Evolutionary conservation across 1,140 invertebrate species (phyloP), one percentile per base, ranked within the genome.

Genomic region (Cotesia typhae): DNA sequence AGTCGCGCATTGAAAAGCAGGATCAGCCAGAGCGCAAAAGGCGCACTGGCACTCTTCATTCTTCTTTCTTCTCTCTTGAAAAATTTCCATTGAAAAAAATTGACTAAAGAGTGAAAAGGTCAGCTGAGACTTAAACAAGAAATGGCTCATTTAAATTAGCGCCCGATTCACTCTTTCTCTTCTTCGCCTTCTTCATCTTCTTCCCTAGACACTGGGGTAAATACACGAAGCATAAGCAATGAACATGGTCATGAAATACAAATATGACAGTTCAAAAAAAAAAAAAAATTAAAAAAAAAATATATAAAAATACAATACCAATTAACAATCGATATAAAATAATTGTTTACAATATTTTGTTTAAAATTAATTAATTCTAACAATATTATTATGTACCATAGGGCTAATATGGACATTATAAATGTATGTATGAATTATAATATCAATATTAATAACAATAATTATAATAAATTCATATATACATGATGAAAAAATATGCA

Each of bases 181-280:
- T 53, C 47, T 71, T 57, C 67, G 71, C 65, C 59, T 55, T 74
- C 41, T 70, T 76, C 65, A 52, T 64, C 38, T 47, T 65, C 69
- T 77, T 77, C 77, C 78, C 83, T 85, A 84, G 76, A 85, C 84
- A 85, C 84, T 84, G 47, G 76, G 73, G 76, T 35, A 83, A 70
- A 60, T 28, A 82, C 52, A 71, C 41, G 51, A 60, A 65, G 17
- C 60, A 35, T 65, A 10, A 65, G 53, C 28, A 64, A 76, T 78
- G 77, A 76, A 77, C 75, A 82, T 80, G 78, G 77, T 71, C 57
- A 71, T 63, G 53, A 60, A 52, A 67, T 77, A 78, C 77, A 78
- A 75, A 76, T 71, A 77, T 71, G 68, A 79, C 75, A 81, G 78
- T 59, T 59, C 20, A 74, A 78, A 73, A 77, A 79, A 80, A 78